Evolutionary conservation across 2,113 vertebrate genomes (phyloP).

Genomic region (Tenebrosternarchus preto): DNA sequence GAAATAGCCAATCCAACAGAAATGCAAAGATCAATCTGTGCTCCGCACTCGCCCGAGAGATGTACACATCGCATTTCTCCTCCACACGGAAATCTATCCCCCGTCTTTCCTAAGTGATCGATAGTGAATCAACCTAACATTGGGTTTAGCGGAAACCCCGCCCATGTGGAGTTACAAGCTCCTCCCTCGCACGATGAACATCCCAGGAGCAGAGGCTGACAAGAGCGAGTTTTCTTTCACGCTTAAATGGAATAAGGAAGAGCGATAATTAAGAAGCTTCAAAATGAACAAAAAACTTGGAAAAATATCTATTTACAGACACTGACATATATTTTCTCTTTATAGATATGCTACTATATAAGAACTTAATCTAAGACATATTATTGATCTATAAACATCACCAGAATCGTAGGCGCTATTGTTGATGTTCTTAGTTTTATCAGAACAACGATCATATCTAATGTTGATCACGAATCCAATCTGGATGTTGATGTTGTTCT

Average conservation of each 20-base stretch:
- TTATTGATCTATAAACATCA: not conserved
- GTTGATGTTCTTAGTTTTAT: no score
- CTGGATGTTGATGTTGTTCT: no score
- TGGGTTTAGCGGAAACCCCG: constrained; percentile 55
- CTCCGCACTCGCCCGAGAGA: not conserved
- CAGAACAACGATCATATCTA: no score
- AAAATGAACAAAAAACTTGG: not conserved
- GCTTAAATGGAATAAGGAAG: constrained; percentile 5
- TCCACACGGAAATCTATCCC: constrained; percentile 53
- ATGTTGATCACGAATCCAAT: no score
- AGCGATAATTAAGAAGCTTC: not conserved
- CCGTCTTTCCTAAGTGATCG: constrained; percentile 54
- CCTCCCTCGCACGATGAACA: not conserved
- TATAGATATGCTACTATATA: no score
- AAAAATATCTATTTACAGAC: no score
- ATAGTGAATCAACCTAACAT: constrained; percentile 60
- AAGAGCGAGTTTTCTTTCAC: no score
- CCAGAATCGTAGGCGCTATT: no score
- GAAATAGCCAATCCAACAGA: constrained; percentile 1
- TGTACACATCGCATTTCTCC: constrained; percentile 50
- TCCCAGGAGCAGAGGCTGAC: not conserved
- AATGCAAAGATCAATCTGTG: not conserved
- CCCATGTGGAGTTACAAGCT: constrained; percentile 27
- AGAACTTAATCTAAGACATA: no score
- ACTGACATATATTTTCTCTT: no score